Base-by-base conservation (phyloP, 2,888 invertebrate genomes). In the Synergus umbraculus region DNA sequence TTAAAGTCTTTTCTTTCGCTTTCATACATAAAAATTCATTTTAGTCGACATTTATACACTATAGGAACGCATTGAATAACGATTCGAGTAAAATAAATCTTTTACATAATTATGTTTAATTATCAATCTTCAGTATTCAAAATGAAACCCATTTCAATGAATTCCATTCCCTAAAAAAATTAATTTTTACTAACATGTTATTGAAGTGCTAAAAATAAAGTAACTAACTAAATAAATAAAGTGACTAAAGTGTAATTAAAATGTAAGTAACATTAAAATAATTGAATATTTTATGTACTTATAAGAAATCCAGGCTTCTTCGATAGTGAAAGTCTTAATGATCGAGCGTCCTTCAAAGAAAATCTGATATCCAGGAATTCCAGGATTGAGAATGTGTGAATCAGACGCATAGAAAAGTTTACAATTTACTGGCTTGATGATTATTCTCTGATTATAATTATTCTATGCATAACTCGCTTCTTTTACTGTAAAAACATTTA, bases 301-400 rank as follows among this genome's bases (percentile, higher is more conserved):
- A n/a, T 7, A n/a, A n/a, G 2, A n/a, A 49, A 49, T 60, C 12
- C 2, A 2, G 18, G 22, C 18, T 60, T 22, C n/a, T 18, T 60
- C 60, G 12, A 60, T 9, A 60, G 60, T 60, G 60, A 58, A 58
- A 60, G 60, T 60, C 60, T 22, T 49, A 60, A 60, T 22, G 60
- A 22, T 60, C 22, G 2, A 18, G 10, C 4, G 60, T 60, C 18
- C 60, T 18, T 18, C 60, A 60, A 22, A 12, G 10, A 60, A 60
- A 60, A 18, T 60, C 60, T 18, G 10, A 46, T 46, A 46, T 0
- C 13, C 1, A 29, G 22, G 22, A 29, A 29, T 29, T 29, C 22
- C 12, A 46, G 46, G 46, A 46, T 46, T 4, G 10, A 58, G n/a
- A 58, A 58, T 58, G 58, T 58, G 18, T 58, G 58, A 58, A 58